Conservation (phyloP, 2,888 invertebrate species). For the Drosophila ezoana region DNA sequence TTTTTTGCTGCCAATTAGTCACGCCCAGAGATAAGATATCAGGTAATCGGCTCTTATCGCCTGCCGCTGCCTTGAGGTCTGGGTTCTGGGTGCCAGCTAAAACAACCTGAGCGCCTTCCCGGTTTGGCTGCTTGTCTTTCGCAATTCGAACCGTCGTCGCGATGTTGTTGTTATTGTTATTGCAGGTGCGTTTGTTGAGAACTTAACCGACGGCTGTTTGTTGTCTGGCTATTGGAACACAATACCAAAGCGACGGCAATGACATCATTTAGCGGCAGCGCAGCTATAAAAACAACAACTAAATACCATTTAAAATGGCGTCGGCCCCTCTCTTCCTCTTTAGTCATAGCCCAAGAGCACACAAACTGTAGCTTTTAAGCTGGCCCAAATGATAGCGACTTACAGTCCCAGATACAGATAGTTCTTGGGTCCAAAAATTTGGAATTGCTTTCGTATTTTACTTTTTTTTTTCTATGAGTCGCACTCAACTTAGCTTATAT, state of each 20-base stretch:
- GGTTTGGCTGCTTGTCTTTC: constrained; percentile 54
- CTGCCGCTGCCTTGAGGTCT: constrained; percentile 57
- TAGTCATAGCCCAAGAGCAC: constrained; percentile 9
- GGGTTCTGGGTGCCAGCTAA: constrained; percentile 21
- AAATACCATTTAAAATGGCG: constrained; percentile 65
- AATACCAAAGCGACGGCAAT: constrained; percentile 65
- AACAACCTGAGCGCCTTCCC: constrained; percentile 14
- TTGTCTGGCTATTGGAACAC: constrained; percentile 64
- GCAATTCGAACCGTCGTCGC: constrained; percentile 53
- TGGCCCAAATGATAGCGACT: constrained; percentile 35
- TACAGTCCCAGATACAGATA: constrained; percentile 9
- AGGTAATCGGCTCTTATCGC: constrained; percentile 70
- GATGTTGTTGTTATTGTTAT: constrained; percentile 25
- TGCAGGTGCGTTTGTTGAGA: constrained; percentile 42
- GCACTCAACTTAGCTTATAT: constrained; percentile 38
- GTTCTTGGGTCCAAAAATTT: constrained; percentile 24
- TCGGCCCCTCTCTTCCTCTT: constrained; percentile 9
- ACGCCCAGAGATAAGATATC: constrained; percentile 71
- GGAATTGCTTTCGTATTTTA: constrained; percentile 34
- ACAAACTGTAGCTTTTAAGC: constrained; percentile 25
- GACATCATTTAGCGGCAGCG: constrained; percentile 67
- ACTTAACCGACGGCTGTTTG: constrained; percentile 47
- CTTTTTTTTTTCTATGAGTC: constrained; percentile 41
- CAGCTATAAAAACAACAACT: constrained; percentile 56
- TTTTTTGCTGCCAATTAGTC: constrained; percentile 71